Evolutionary conservation across 2,797 vertebrate species (phyloP), one percentile per base, ranked within the genome.

Genomic region (Ambastaia sidthimunki): DNA sequence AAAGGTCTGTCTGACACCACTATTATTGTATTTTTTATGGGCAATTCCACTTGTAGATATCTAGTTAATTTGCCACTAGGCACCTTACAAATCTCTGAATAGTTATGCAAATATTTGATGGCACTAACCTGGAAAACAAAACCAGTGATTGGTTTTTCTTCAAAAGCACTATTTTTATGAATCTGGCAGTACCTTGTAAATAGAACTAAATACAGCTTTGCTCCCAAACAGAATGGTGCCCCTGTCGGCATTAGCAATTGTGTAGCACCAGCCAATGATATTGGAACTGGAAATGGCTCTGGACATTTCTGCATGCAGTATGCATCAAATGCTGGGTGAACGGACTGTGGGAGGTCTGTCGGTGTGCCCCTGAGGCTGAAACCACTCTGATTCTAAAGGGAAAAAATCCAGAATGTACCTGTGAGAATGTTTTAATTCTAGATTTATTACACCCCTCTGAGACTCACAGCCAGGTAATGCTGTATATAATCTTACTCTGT

Each of bases 301-400:
- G 41, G 15, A 7, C 25, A 59, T 52, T 65, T 18, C 6, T 16
- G 21, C 23, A 4, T 57, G 69, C 60, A 73, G 54, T 21, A 62
- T 73, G 34, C 34, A 80, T 80, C 34, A 47, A 19, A 21, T 44
- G 7, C 18, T 68, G 18, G n/a, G 70, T 48, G 59, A 66, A 65
- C 34, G 25, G 50, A 57, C 50, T 57, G 48, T 73, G 34, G 68
- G 76, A 47, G 6, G 31, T 63, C 44, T 52, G 44, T 31, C 34
- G 76, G 57, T n/a, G 23, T 65, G 59, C 13, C 77, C 71, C 60
- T 55, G 60, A 44, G 44, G 15, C 31, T n/a, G 63, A 66, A 12
- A 21, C n/a, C 16, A 16, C 16, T 41, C 25, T 60, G 67, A 52
- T 50, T 52, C 55, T 71, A 70, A 15, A 67, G 37, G 63, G 19